Evolutionary conservation across 2,888 invertebrate genomes (phyloP).

Genomic region (Amphipyra tragopoginis): DNA sequence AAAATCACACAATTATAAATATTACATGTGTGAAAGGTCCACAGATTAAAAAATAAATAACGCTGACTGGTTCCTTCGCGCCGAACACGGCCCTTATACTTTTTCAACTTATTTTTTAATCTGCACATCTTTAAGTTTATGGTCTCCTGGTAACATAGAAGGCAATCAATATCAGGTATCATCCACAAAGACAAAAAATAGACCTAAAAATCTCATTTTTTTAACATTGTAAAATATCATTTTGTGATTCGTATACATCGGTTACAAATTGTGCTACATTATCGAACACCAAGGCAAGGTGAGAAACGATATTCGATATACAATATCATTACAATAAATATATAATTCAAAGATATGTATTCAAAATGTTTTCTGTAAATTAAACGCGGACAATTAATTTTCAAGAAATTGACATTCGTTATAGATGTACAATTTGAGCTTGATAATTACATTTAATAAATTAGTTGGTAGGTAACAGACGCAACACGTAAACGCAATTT

Average conservation of each 20-base stretch:
- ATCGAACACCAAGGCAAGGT: conserved; percentile 89
- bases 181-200: conserved; percentile 82
- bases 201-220: conserved; percentile 87
- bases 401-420: conserved; percentile 83
- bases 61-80: conserved; percentile 42
- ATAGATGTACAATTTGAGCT: conserved; percentile 84
- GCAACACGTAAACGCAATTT: conserved; percentile 72
- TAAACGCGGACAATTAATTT: conserved; percentile 75
- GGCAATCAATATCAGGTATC: conserved; percentile 84
- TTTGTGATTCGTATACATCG: conserved; percentile 88
- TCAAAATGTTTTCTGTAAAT: conserved; percentile 81
- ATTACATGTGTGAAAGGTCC: conserved; percentile 70
- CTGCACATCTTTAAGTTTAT: conserved; percentile 71
- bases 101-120: conserved; percentile 54
- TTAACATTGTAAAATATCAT: conserved; percentile 89
- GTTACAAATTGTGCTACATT: conserved; percentile 89
- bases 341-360: conserved; percentile 88
- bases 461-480: conserved; percentile 76
- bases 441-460: conserved; percentile 69
- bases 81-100: conserved; percentile 51
- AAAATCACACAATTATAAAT: conserved; percentile 74
- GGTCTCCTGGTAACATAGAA: conserved; percentile 83
- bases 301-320: conserved; percentile 80
- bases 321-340: conserved; percentile 80
- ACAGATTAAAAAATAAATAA: conserved; percentile 66